These are phyloP conservation scores for Nipponacmea schrenckii DNA, from an alignment of 2,888 invertebrate species.

Conservation along the genomic window DNA sequence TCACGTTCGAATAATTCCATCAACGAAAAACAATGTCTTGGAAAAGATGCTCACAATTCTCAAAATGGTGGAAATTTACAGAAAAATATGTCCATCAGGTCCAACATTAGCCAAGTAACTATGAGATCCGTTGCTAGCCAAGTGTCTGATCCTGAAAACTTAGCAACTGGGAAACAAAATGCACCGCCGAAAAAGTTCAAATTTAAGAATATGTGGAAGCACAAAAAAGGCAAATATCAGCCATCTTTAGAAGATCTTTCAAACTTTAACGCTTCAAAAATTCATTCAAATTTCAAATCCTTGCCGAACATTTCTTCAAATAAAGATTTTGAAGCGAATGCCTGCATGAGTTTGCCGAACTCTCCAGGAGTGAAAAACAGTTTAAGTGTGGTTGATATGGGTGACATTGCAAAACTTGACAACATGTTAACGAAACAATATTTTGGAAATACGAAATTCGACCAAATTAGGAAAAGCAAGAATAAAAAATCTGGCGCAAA, in stretches of 20 bases:
- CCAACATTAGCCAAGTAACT: too few species aligned
- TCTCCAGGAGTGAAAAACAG: neutral
- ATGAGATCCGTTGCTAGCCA: too few species aligned
- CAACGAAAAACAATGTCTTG: neutral
- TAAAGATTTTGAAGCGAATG: neutral
- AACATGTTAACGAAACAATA: neutral
- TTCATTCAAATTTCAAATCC: constrained; percentile 42
- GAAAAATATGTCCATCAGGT: neutral
- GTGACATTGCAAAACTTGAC: neutral
- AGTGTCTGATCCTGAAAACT: neutral
- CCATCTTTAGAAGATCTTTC: constrained; percentile 31
- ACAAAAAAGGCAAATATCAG: constrained; percentile 39
- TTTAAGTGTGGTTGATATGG: neutral
- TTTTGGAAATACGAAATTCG: neutral
- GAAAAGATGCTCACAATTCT: neutral
- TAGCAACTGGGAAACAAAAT: neutral
- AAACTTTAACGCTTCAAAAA: constrained; percentile 37
- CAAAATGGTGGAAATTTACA: neutral
- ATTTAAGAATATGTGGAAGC: constrained; percentile 37
- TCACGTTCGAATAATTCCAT: neutral
- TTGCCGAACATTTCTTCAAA: constrained; percentile 19
- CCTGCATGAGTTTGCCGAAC: neutral
- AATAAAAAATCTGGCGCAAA: constrained; percentile 2
- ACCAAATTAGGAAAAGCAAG: neutral
- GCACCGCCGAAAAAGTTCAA: constrained; percentile 31